Conservation (phyloP, 2,888 invertebrate species). For the Polyommatus icarus region DNA sequence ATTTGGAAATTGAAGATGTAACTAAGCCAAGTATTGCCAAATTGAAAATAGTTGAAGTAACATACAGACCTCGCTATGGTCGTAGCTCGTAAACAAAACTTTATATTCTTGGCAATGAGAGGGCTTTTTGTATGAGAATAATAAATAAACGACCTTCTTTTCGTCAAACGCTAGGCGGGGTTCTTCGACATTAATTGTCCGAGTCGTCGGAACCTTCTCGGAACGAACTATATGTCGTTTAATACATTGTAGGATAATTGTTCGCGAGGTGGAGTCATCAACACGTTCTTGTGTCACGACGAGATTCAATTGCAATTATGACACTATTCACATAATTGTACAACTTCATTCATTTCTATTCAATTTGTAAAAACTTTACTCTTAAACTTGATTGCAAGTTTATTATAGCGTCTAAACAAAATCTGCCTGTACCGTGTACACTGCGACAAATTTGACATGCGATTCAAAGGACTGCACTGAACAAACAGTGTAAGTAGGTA, state of each 20-base stretch:
- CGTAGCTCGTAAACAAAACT: not conserved
- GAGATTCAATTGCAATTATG: slow-evolving; percentile 10
- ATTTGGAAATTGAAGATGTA: too few species aligned
- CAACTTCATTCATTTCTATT: slow-evolving; percentile 9
- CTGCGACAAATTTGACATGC: not conserved
- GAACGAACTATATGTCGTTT: slow-evolving; percentile 13
- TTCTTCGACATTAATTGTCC: not conserved
- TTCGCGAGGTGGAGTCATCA: not conserved
- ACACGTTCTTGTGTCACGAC: not conserved
- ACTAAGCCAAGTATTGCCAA: not conserved
- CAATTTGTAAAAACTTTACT: not conserved
- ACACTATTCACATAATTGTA: not conserved
- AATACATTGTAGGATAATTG: slow-evolving; percentile 15
- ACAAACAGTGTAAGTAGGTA: not conserved
- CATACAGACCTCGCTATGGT: not conserved
- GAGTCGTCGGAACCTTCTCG: slow-evolving; percentile 1
- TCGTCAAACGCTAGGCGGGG: slow-evolving; percentile 15
- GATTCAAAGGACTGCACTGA: not conserved
- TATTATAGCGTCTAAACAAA: too few species aligned
- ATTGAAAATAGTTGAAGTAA: not conserved
- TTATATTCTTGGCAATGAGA: slow-evolving; percentile 22
- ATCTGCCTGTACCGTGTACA: too few species aligned
- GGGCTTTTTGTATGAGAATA: slow-evolving; percentile 14
- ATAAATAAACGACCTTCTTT: slow-evolving; percentile 24
- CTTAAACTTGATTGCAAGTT: not conserved